These are phyloP conservation scores for Caenorhabditis sp. DNA, from an alignment of 2,888 invertebrate genomes.

Conservation along the genomic window DNA sequence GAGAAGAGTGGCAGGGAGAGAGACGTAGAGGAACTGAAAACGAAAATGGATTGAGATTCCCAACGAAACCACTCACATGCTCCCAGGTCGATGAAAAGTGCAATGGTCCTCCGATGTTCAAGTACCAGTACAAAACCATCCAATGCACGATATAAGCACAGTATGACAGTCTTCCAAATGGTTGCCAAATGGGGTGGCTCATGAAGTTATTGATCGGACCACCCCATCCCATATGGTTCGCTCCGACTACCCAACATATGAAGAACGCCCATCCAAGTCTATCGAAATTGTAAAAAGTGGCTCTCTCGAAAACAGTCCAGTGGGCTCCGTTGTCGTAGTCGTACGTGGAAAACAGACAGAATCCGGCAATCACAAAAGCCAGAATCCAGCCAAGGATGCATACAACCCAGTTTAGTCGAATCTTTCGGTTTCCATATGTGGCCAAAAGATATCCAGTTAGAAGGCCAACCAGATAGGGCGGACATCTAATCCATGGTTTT, in stretches of 20 bases:
- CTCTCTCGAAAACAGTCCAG: slow-evolving; percentile 51
- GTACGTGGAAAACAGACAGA: slow-evolving; percentile 55
- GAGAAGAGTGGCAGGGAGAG: slow-evolving; percentile 48
- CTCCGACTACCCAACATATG: slow-evolving; percentile 84
- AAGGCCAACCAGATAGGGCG: slow-evolving; percentile 84
- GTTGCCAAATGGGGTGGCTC: slow-evolving; percentile 90
- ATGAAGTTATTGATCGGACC: slow-evolving; percentile 88
- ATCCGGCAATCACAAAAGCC: slow-evolving; percentile 47
- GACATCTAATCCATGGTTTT: slow-evolving; percentile 83
- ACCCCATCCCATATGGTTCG: slow-evolving; percentile 84
- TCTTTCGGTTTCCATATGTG: slow-evolving; percentile 42
- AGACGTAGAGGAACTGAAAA: slow-evolving; percentile 32
- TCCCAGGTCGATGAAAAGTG: slow-evolving; percentile 61
- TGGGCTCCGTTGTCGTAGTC: slow-evolving; percentile 59
- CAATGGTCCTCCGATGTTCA: slow-evolving; percentile 54
- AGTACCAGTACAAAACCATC: slow-evolving; percentile 59
- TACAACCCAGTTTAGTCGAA: slow-evolving; percentile 43
- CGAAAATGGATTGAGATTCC: not conserved
- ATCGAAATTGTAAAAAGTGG: slow-evolving; percentile 66
- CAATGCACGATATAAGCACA: slow-evolving; percentile 89
- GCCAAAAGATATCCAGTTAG: slow-evolving; percentile 82
- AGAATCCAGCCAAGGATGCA: slow-evolving; percentile 44
- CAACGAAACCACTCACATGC: slow-evolving; percentile 46
- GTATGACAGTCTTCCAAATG: slow-evolving; percentile 93
- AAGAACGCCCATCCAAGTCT: slow-evolving; percentile 84